A percentile compares a stretch with the other conserved stretches of the same genome.
phyloP scores from a whole-genome alignment of 2,888 invertebrate genomes.

The Bruchidius siliquastri region DNA sequence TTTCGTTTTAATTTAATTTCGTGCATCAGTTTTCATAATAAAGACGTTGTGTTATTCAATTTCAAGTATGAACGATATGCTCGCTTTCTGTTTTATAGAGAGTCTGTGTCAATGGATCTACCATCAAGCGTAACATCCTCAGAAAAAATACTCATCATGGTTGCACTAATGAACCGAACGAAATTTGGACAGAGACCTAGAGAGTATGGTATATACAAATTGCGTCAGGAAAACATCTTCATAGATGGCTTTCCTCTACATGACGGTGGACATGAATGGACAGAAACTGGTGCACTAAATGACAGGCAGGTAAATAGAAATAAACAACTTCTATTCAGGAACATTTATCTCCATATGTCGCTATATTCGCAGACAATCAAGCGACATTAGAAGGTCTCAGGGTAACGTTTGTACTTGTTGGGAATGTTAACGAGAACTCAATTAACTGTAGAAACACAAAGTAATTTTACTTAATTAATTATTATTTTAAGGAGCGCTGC shows the following conservation, averaged over 20 bases:
- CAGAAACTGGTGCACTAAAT: conserved; percentile 33
- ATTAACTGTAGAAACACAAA: no score
- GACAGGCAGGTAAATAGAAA: conserved; percentile 46
- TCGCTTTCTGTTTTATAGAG: conserved; percentile 14
- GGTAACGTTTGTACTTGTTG: no score
- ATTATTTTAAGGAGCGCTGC: no score
- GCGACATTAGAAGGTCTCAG: no score
- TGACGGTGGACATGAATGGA: conserved; percentile 38
- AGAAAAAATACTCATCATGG: conserved; percentile 38
- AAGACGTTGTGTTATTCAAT: no score
- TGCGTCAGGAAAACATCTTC: conserved; percentile 32
- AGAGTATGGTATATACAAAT: conserved; percentile 34
- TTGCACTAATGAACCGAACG: conserved; percentile 32
- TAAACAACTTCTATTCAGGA: no score
- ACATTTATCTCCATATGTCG: no score
- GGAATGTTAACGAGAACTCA: no score
- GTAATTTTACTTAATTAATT: no score
- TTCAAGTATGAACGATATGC: conserved; percentile 4
- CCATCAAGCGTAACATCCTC: conserved; percentile 31
- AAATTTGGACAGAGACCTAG: conserved; percentile 29
- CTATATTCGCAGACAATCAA: no score
- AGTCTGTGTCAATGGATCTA: conserved; percentile 18
- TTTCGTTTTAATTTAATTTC: no score
- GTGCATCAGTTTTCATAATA: no score
- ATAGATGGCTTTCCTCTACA: conserved; percentile 41